Evolutionary conservation across 2,797 vertebrate species (phyloP), one percentile per base, ranked within the genome.

Genomic region (Liparis tanakae): DNA sequence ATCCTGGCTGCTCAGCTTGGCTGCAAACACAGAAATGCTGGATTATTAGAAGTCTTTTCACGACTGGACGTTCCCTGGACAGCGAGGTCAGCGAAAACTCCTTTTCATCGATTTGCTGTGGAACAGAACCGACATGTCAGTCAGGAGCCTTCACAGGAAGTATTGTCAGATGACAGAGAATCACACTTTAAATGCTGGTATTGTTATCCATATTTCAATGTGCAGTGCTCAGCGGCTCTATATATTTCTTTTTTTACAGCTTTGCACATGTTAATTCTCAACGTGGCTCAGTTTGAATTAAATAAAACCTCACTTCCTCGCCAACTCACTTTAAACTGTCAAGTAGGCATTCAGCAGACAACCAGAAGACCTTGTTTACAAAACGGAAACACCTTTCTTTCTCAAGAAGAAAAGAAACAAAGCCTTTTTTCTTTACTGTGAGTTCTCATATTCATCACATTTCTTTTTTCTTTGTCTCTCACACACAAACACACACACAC

Each of bases 1-100:
- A 61, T 99, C 98, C 87, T 98, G 98, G 89, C 94, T 98, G 92
- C 95, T 97, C 79, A 99, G 84, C 89, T 98, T 99, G 86, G 94
- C 98, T 99, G 87, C 4, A 78, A 82, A 81, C 60, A 87, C 36
- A 78, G 4, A 84, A 3, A 76, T 0, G 10, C 3, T 5, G 5
- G 25, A 62, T 72, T 70, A 70, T 30, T 58, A 53, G 39, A 63
- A 36, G 8, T 8, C 4, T 53, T 56, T 56, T 30, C 8, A 25
- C 34, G 3, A 7, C 10, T 13, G 44, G 10, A 61, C 39, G 36
- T 48, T 78, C 20, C 17, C 34, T 22, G 15, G 34, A 74, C 48
- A 62, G 33, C 69, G 36, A 41, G 80, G 70, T 36, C 39, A 44
- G 37, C 61, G 7, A 62, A 70, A 53, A 37, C n/a, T 54, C n/a